Percentiles rank a stretch among this genome's conserved stretches.
These are phyloP conservation scores for Euura lappo DNA, from an alignment of 1,140 invertebrate genomes.

Conservation along the genomic window DNA sequence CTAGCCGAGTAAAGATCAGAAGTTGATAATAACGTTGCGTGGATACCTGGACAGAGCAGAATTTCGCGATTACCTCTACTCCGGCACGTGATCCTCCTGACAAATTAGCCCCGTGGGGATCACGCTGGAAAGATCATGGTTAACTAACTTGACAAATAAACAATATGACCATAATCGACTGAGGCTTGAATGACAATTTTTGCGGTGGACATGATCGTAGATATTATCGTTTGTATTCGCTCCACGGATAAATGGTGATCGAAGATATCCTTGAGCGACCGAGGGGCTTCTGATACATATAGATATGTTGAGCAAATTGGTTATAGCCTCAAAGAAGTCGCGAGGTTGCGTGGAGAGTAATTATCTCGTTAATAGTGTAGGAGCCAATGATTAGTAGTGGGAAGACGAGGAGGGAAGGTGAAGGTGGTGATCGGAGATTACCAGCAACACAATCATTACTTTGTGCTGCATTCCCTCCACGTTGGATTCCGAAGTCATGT, in stretches of 20 bases:
- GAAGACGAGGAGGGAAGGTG: not conserved
- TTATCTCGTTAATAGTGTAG: conserved; percentile 28
- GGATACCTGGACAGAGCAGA: not conserved
- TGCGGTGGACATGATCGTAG: no score
- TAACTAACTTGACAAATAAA: not conserved
- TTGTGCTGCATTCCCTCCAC: conserved; percentile 12
- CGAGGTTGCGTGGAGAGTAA: conserved; percentile 17
- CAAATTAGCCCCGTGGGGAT: no score
- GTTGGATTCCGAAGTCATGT: conserved; percentile 24
- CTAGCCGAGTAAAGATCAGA: conserved; percentile 32
- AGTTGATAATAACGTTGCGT: conserved; percentile 39
- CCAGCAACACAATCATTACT: conserved; percentile 31
- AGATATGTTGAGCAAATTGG: no score
- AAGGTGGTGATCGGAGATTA: conserved; percentile 31
- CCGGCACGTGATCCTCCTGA: not conserved
- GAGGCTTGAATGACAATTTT: not conserved
- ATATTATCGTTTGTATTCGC: no score
- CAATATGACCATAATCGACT: not conserved
- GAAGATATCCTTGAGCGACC: no score
- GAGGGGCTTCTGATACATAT: no score
- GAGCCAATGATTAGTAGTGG: conserved; percentile 28
- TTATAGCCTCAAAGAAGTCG: not conserved
- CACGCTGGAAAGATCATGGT: not conserved
- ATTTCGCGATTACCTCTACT: not conserved
- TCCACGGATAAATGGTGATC: no score